Base-by-base conservation (phyloP, 2,888 invertebrate species). In the Parnassius apollo region DNA sequence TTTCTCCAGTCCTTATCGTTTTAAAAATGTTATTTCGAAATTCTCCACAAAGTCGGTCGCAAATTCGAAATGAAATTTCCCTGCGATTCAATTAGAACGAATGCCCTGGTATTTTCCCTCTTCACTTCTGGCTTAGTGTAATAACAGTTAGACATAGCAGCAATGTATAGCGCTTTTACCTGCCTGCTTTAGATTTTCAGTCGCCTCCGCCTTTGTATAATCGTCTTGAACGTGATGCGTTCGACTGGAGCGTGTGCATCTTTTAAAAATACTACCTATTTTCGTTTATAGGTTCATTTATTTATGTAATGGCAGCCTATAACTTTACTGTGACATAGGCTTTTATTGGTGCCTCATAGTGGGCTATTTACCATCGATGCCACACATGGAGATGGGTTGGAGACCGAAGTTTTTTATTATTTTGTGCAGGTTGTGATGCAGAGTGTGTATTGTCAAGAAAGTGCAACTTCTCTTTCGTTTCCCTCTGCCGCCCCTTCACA, bases 41-140 rank as follows among this genome's bases (percentile, higher is more conserved):
- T 74, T 71, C 48, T 45, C 42, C 10, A 18, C 52, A 44, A 53
- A 53, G 35, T 22, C 54, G 7, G 49, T 45, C 45, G 45, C 25
- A 44, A 59, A 58, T 58, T 49, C 70, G 66, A 72, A 75, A 76
- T 75, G 74, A 69, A 72, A 73, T 77, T 74, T 71, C 70, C 69
- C 69, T 66, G 75, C 76, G 55, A 59, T 74, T 76, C 76, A 82
- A 82, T 82, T 82, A 82, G 75, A 72, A 68, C 67, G 74, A 76
- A 76, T 72, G 72, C 68, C 67, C 68, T 61, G 71, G 68, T 73
- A 72, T 71, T 52, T 50, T 13, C 45, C 49, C 51, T n/a, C 18
- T 18, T 63, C 59, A 50, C 72, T 60, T 66, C 66, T 70, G 72
- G 69, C 74, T 75, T 71, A 70, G 71, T 67, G 75, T 75, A 76